Base-by-base conservation (phyloP, 2,888 invertebrate genomes). In the Amphiduros pacificus region DNA sequence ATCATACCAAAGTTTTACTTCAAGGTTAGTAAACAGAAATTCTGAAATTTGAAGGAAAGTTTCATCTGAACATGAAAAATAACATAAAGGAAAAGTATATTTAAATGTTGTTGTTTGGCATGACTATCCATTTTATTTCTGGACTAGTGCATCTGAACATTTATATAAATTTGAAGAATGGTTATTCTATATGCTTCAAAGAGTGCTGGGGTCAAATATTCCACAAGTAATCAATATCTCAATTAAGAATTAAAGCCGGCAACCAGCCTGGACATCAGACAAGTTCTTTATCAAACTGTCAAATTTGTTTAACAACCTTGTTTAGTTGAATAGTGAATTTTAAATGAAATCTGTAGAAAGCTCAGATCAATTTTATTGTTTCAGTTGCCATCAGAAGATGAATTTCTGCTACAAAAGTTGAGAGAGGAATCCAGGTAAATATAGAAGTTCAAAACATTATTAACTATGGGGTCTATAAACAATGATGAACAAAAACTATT, bases 391-490 rank as follows among this genome's bases (percentile, higher is more conserved):
- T 87, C 88, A 56, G 88, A 90, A 55, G 89, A 89, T 71, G 92
- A 93, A 74, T 85, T 89, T 5, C 66, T 94, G 2, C 86, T 90
- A 1, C 90, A 91, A 76, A 92, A 93, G 81, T 82, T 94, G 48
- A 86, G 93, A 60, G 94, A 94, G 82, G 94, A 94, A 81, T 91
- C 94, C 0, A 86, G 83, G 78, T 81, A 71, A 57, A 49, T 27
- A 22, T 28, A 36, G 36, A 9, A 14, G 17, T 36, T 9, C 36
- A 14, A 9, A 9, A 14, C 17, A 14, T 36, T 36, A 36, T 36
- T 36, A 17, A 36, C 17, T 14, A 17, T 36, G 9, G 36, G 9
- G 17, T 17, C 9, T 36, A 36, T 17, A 36, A 36, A 36, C 36
- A n/a, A n/a, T n/a, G n/a, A n/a, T n/a, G n/a, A n/a, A n/a, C n/a